Base-by-base conservation (phyloP, 2,797 vertebrate species). In the Sardinella longiceps region DNA sequence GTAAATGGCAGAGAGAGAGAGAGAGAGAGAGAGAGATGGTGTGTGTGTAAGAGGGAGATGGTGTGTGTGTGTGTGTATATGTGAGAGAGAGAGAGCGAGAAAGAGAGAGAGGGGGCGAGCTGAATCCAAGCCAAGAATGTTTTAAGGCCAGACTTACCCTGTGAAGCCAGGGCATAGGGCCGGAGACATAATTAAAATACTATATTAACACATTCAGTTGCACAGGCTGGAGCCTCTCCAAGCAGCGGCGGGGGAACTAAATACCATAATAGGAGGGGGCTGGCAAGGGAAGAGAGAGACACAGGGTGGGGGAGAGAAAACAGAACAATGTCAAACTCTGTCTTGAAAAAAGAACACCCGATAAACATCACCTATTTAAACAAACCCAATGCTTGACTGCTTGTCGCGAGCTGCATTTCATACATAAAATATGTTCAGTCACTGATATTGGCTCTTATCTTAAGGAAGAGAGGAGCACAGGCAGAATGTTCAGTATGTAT, bases 351-450 rank as follows among this genome's bases (percentile, higher is more conserved):
- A 96, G 94, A 93, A 96, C 94, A 93, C 82, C 87, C 66, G 97
- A 98, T 98, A 98, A 96, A 90, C 91, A 98, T 98, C 97, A 95
- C 93, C 96, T 96, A 98, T 99, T 99, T 98, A 98, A 97, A 98
- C 97, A 97, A 97, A 96, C 95, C 95, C 95, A 95, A 97, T 97
- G 97, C 97, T 97, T 97, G 97, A 97, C 96, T 97, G 96, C 97
- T 94, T 97, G 96, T 97, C 95, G 96, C 94, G 95, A 93, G 96
- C 96, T 93, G 96, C 97, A 96, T 97, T 97, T 97, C 97, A 97
- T 97, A 99, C 97, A 98, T 98, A 97, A 99, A 99, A 97, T 98
- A 98, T 98, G 97, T 98, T 96, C 96, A 96, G 96, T 97, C 96
- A 97, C 96, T 96, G 98, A 99, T 98, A 99, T 97, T 80, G 51